Base-by-base conservation (phyloP, 2,797 vertebrate species). In the Halcyon chelicuti region DNA sequence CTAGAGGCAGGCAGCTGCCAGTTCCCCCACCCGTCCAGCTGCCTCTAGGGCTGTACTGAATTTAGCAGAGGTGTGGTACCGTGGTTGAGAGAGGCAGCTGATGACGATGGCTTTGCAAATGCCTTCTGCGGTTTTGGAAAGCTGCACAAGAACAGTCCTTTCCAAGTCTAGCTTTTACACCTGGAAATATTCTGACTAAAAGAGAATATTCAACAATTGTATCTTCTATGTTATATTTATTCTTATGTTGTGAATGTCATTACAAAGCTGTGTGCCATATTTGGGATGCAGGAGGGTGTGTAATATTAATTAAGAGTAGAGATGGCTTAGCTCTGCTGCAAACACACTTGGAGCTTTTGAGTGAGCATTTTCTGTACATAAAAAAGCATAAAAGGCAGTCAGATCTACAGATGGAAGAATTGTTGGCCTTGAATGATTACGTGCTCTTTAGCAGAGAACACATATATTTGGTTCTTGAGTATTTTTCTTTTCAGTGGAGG, bases 11-110 rank as follows among this genome's bases (percentile, higher is more conserved):
- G 8, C 18, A 62, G 67, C 67, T 87, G 92, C 91, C 92, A 80
- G 37, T 39, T 93, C 33, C 75, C 86, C 86, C 81, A 80, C 89
- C 89, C 65, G 52, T 94, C 74, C 94, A 92, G 91, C 92, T 96
- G 92, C 63, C 75, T 77, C 74, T 82, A 4, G 88, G 79, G 29
- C 37, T 62, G 19, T 46, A 72, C 58, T 91, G 78, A 65, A 31
- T 83, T 89, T 79, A 89, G 76, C 62, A 88, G 70, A 78, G 77
- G 55, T 93, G 78, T 65, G 76, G 51, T 60, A 15, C 35, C 1
- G 1, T 20, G n/a, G 51, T 4, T 95, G 73, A 90, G 70, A 77
- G 42, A 78, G 42, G 12, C 63, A 68, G 20, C 37, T 1, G 1
- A n/a, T 2, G 3, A 47, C 52, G 67, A 49, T 0, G 18, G 72